Evolutionary conservation across 1,140 invertebrate genomes (phyloP), one percentile per base, ranked within the genome.

Genomic region (Drosophila carrolli): DNA sequence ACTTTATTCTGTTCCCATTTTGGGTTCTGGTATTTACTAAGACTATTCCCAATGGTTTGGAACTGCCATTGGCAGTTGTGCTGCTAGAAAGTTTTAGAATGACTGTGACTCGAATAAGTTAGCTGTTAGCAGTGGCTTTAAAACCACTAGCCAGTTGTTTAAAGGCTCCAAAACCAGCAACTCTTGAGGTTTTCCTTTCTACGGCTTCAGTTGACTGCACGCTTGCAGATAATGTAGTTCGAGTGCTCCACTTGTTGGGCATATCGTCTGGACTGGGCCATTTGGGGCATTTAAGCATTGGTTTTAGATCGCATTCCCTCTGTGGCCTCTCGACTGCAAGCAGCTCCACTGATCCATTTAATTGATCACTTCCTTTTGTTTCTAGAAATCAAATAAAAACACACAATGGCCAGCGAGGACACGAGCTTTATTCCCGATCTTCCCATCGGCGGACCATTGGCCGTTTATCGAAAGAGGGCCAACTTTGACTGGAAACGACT

Each of bases 401-500:
- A 57, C 65, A 66, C 19, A 47, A 86, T 86, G 83, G 62, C 59
- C 23, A 79, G 60, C 47, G 67, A 66, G 71, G 91, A 92, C 55
- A 91, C 90, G 9, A 84, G 82, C 91, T 94, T 94, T 73, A 92
- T 95, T 66, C 94, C 94, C 29, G 94, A 95, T 92, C 91, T 95
- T 51, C 94, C 94, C 41, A 67, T 68, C 11, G 93, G 92, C 16
- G 96, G 96, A 57, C 96, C 96, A 5, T 93, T 97, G 47, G 95
- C 96, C 88, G 86, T 81, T 3, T 97, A 96, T 92, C 94, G 97
- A 78, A 95, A 95, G 74, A 94, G 93, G 61, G 95, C 96, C 5
- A 94, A 95, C 7, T 97, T 97, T 84, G 94, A 96, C 90, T 97
- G 96, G 96, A 97, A 96, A 91, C 93, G 94, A 66, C 94, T 98